These are phyloP conservation scores for Amitus sp. DNA, from an alignment of 2,888 invertebrate species.

Conservation along the genomic window DNA sequence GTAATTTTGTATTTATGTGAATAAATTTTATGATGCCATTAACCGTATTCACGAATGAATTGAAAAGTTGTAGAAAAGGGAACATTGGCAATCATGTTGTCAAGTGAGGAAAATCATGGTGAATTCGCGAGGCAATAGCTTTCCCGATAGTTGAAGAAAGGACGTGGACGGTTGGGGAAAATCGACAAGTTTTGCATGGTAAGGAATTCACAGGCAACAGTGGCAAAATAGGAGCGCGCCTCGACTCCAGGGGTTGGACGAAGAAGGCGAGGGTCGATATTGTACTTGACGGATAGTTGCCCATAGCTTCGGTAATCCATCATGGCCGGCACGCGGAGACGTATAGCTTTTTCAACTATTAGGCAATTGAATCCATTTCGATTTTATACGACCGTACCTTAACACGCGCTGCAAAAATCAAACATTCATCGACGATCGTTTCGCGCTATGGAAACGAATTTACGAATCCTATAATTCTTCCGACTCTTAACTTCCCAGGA, in stretches of 20 bases:
- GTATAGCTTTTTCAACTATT: constrained; percentile 63
- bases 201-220: too few relatives aligned
- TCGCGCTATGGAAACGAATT: too few relatives aligned
- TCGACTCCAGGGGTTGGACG: constrained; percentile 15
- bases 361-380: constrained; percentile 53
- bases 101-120: background rate
- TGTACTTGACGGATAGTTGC: constrained; percentile 66
- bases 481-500: too few relatives aligned
- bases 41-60: background rate
- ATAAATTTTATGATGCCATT: background rate
- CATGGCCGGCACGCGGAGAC: constrained; percentile 63
- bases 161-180: constrained; percentile 22
- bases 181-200: constrained; percentile 22
- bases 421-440: too few relatives aligned
- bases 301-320: constrained; percentile 64
- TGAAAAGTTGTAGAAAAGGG: background rate
- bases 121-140: constrained; percentile 16
- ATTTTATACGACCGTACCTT: too few relatives aligned
- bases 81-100: too few relatives aligned
- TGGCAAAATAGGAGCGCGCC: too few relatives aligned
- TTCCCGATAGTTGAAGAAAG: constrained; percentile 19
- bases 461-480: too few relatives aligned
- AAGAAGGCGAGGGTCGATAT: constrained; percentile 63
- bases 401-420: too few relatives aligned
- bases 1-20: background rate